Percentiles rank a stretch among this genome's conserved stretches.
These are phyloP conservation scores for Zaprionus kolodkinae DNA, from an alignment of 1,140 invertebrate genomes.

Conservation along the genomic window DNA sequence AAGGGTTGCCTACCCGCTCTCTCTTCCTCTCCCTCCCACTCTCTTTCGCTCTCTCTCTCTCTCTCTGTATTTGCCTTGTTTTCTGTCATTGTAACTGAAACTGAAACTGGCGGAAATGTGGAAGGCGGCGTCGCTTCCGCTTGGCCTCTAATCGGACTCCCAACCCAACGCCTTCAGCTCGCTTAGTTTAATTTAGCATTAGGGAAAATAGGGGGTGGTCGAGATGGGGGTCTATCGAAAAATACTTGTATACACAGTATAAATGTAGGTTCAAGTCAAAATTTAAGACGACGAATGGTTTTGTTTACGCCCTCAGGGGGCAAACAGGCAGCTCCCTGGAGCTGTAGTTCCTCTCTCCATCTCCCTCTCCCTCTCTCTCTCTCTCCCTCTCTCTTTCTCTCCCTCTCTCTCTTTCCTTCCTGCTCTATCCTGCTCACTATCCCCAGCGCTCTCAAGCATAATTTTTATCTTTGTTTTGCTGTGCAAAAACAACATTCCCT, in stretches of 20 bases:
- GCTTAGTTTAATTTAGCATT: slow-evolving; percentile 55
- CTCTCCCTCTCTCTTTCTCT: background rate
- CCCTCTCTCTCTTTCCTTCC: background rate
- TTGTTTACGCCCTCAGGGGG: slow-evolving; percentile 3
- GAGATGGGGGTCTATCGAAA: slow-evolving; percentile 20
- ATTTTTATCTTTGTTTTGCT: slow-evolving; percentile 46
- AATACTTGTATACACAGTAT: slow-evolving; percentile 53
- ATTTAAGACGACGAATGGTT: slow-evolving; percentile 16
- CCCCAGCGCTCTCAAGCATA: slow-evolving; percentile 19
- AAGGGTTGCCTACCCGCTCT: slow-evolving; percentile 35
- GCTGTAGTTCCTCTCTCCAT: slow-evolving; percentile 5
- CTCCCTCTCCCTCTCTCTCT: background rate
- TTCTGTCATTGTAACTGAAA: slow-evolving; percentile 41
- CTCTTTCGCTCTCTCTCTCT: background rate
- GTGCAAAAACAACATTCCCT: slow-evolving; percentile 43
- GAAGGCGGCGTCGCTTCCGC: slow-evolving; percentile 24
- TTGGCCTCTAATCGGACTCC: slow-evolving; percentile 50
- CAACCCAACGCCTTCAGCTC: slow-evolving; percentile 45
- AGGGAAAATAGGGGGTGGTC: background rate
- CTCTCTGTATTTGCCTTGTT: slow-evolving; percentile 1
- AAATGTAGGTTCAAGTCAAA: slow-evolving; percentile 45
- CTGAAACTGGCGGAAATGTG: slow-evolving; percentile 16
- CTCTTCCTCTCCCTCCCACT: background rate
- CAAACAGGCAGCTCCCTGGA: slow-evolving; percentile 1
- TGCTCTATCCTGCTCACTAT: slow-evolving; percentile 1